Evolutionary conservation across 1,140 invertebrate species (phyloP).

Genomic region (Ephestia elutella): DNA sequence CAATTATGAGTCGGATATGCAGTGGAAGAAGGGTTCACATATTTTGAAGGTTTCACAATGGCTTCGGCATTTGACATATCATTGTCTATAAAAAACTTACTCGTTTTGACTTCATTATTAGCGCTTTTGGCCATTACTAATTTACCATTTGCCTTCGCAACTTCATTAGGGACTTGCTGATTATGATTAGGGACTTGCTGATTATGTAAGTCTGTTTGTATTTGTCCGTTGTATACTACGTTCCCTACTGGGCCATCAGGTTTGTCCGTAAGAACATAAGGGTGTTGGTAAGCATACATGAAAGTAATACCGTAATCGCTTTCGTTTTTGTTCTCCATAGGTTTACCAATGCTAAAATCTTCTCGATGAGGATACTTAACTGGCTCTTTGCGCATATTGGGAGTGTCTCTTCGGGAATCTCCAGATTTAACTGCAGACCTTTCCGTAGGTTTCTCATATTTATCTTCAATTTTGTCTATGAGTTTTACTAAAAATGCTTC

Average conservation of each 20-base stretch:
- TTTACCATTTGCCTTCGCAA: neutral
- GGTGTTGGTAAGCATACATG: constrained; percentile 33
- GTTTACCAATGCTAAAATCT: constrained; percentile 1
- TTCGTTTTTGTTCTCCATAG: constrained; percentile 17
- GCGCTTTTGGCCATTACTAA: neutral
- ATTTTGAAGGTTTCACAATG: constrained; percentile 2
- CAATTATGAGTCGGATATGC: no score
- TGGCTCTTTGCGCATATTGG: neutral
- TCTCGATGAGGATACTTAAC: neutral
- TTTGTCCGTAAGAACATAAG: constrained; percentile 15
- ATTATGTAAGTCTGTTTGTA: constrained; percentile 26
- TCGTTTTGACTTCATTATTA: constrained; percentile 9
- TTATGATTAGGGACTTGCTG: neutral
- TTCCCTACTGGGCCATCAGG: constrained; percentile 23
- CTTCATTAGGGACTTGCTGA: neutral
- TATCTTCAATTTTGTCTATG: constrained; percentile 13
- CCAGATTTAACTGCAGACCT: neutral
- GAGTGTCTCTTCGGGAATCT: neutral
- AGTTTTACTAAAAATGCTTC: constrained; percentile 38
- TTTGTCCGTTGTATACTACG: constrained; percentile 39
- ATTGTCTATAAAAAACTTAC: constrained; percentile 34
- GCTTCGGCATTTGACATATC: constrained; percentile 22
- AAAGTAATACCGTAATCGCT: constrained; percentile 27
- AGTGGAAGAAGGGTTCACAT: neutral
- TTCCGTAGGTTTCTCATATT: neutral